phyloP scores from a whole-genome alignment of 2,113 vertebrate species.

The Holacanthus passer region DNA sequence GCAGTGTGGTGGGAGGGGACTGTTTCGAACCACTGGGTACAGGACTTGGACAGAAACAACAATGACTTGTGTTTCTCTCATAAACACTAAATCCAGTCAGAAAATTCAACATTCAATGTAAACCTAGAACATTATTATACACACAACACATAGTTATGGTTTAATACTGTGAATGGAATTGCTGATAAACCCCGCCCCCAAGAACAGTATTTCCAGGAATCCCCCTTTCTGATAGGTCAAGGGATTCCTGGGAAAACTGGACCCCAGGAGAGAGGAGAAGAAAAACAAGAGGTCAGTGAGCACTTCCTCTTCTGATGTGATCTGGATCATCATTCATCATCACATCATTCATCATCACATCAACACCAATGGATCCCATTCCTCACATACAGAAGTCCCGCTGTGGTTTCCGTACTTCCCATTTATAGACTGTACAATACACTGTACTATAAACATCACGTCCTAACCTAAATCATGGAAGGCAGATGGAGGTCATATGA shows the following conservation, averaged over 20 bases:
- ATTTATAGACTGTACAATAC: not conserved
- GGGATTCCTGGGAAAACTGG: constrained; percentile 99
- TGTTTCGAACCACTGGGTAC: not conserved
- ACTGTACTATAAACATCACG: no score
- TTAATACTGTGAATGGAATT: not conserved
- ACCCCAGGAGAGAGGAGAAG: constrained; percentile 93
- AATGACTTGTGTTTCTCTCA: not conserved
- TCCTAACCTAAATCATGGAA: no score
- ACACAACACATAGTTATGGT: not conserved
- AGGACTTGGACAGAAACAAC: not conserved
- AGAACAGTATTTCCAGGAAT: constrained; percentile 99
- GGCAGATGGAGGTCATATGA: not conserved
- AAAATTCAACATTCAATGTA: not conserved
- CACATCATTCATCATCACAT: not conserved
- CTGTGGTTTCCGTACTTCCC: not conserved
- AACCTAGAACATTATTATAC: not conserved
- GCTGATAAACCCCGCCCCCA: constrained; percentile 92
- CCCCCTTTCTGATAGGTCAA: constrained; percentile 91
- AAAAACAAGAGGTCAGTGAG: not conserved
- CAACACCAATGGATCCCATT: no score
- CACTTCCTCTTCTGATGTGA: not conserved
- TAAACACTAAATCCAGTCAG: not conserved
- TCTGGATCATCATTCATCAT: not conserved
- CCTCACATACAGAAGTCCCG: not conserved
- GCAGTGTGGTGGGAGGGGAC: not conserved